Evolutionary conservation across 1,140 invertebrate species (phyloP), one percentile per base, ranked within the genome.

Genomic region (Temnothorax curvispinosus): DNA sequence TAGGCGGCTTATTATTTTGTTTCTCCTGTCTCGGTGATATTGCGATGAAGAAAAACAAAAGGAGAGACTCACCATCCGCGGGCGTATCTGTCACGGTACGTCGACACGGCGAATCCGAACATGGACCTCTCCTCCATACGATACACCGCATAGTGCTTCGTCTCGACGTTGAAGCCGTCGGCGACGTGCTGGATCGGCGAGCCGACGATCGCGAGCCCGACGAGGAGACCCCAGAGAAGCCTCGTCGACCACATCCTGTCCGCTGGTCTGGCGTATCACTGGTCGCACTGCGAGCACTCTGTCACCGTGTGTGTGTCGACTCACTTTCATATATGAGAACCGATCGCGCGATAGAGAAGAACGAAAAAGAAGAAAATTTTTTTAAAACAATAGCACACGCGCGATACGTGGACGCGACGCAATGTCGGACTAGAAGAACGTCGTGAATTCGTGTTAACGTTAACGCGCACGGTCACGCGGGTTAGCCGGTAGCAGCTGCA

Each of bases 31-130:
- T 67, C 72, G 21, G 38, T 72, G 21, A 41, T n/a, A 21, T 13
- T 4, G 15, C 0, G 58, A 67, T 50, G 13, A 52, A 72, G 58
- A 78, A 44, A 67, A 65, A 44, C 3, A 32, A n/a, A 27, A 7
- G 27, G n/a, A 13, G 38, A 9, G 18, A 65, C 91, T 90, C 56
- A 92, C 94, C 93, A 94, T 87, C 94, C 94, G n/a, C 90, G 90
- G 8, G 90, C 78, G 3, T 67, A 44, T 44, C 50, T 82, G 71
- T 94, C 94, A 27, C 93, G 88, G 88, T 94, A 93, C 41, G 90
- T 88, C 7, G 93, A 91, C 38, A 94, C 93, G 0, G 94, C 90
- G 86, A 93, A 94, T 44, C 94, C 94, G 60, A 94, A 94, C 94
- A 94, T 94, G 60, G 93, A 94, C 0, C 64, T 87, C 4, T 38